Evolutionary conservation across 2,888 invertebrate genomes (phyloP), one percentile per base, ranked within the genome.

Genomic region (Mythimna ferrago): DNA sequence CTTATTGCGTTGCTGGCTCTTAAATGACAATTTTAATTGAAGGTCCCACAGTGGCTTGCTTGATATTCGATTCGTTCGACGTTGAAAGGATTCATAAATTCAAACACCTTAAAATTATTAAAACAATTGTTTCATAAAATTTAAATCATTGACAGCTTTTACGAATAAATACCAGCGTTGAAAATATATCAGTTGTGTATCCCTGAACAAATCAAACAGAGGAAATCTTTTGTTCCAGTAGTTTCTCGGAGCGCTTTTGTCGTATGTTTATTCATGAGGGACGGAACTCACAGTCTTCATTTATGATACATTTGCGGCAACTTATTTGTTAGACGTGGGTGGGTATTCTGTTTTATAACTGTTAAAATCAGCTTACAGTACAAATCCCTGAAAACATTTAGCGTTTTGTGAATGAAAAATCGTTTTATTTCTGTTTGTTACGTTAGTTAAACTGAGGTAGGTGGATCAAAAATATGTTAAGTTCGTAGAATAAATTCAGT

Each of bases 181-280:
- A 53, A 66, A 35, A 53, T 53, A 16, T 57, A 48, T 38, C 9
- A 38, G 2, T 5, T 3, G 26, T 44, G 38, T 48, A 67, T 38
- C 26, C 38, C 3, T 0, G 56, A 61, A 56, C 16, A 68, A 74
- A 68, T 74, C 48, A 61, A 58, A 58, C 1, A 48, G 32, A 32
- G 44, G 32, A 41, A 71, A 78, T 53, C 53, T 58, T 77, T 70
- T 53, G 62, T 61, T 53, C n/a, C 53, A 26, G n/a, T 60, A 53
- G 78, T 38, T 71, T 48, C 38, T 57, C 26, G 26, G n/a, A 71
- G 53, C 57, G 53, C n/a, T 58, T 38, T 38, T 63, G 60, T 19
- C 62, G 63, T 58, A 71, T 71, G 70, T 71, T 71, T 76, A 78
- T 78, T 78, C 58, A 76, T 60, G 63, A 58, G 44, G 19, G 44